Percentiles rank a stretch among this genome's conserved stretches.
Conservation (phyloP, 2,113 vertebrate species). For the Chionomys nivalis region DNA sequence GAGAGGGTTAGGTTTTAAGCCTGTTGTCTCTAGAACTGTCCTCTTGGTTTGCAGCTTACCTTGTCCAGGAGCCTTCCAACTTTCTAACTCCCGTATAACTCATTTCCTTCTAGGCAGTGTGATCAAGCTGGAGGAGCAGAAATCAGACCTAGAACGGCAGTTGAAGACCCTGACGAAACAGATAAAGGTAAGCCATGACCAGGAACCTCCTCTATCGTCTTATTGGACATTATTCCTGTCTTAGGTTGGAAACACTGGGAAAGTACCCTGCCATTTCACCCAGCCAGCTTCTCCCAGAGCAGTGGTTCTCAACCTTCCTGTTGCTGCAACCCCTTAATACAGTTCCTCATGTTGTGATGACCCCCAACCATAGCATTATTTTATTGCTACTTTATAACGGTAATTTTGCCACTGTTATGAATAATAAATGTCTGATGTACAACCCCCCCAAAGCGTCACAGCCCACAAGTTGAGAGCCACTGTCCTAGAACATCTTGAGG, state of each 20-base stretch:
- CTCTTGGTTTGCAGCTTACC: neutral
- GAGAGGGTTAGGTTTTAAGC: neutral
- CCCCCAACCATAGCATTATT: neutral
- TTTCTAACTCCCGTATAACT: neutral
- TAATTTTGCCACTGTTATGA: neutral
- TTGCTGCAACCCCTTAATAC: neutral
- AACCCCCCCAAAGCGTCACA: neutral
- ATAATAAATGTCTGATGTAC: neutral
- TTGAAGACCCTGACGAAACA: conserved; percentile 92
- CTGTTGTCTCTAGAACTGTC: neutral
- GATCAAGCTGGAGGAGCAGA: conserved; percentile 94
- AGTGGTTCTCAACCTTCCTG: neutral
- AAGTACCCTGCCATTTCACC: neutral
- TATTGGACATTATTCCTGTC: neutral
- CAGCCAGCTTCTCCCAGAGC: neutral
- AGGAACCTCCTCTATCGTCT: neutral
- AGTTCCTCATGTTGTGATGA: neutral
- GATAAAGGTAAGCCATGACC: conserved; percentile 90
- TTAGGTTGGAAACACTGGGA: neutral
- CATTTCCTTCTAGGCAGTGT: conserved; percentile 87
- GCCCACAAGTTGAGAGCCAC: neutral
- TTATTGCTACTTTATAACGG: neutral
- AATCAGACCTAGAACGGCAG: conserved; percentile 93
- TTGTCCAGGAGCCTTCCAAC: neutral
- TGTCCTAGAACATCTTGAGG: neutral